Evolutionary conservation across 2,888 invertebrate genomes (phyloP).

Genomic region (Unio pictorum): DNA sequence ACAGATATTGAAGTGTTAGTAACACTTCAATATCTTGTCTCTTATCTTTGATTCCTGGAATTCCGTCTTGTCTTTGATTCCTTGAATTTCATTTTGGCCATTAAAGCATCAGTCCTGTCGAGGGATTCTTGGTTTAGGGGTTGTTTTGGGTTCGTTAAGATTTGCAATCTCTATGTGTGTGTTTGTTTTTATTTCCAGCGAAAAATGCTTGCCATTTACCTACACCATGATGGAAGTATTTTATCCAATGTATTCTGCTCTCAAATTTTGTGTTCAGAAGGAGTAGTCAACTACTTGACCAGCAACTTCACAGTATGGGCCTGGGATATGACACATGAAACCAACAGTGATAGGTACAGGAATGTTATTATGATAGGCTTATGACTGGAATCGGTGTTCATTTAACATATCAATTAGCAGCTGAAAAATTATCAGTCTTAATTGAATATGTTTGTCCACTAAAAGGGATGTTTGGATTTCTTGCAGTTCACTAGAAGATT

Average conservation of each 20-base stretch:
- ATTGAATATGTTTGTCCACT: no score
- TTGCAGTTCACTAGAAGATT: no score
- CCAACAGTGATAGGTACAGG: slow-evolving; percentile 84
- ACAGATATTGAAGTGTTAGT: no score
- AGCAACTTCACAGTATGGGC: slow-evolving; percentile 95
- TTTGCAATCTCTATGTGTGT: not conserved
- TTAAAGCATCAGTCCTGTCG: no score
- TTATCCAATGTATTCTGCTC: slow-evolving; percentile 97
- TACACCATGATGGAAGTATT: slow-evolving; percentile 96
- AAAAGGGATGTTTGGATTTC: no score
- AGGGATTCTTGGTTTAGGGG: not conserved
- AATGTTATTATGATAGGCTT: slow-evolving; percentile 66
- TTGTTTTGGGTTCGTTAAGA: not conserved
- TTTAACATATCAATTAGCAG: no score
- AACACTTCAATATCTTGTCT: no score
- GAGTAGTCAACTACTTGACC: slow-evolving; percentile 89
- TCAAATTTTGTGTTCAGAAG: slow-evolving; percentile 91
- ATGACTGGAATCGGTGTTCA: slow-evolving; percentile 80
- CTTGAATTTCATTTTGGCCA: not conserved
- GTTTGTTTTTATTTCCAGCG: slow-evolving; percentile 76
- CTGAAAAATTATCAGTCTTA: no score
- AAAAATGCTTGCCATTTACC: slow-evolving; percentile 92
- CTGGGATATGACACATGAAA: slow-evolving; percentile 94
- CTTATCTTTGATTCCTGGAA: not conserved
- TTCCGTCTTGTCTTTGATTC: not conserved